These are phyloP conservation scores for Onychorhynchus coronatus DNA, from an alignment of 2,113 vertebrate genomes.

Conservation along the genomic window DNA sequence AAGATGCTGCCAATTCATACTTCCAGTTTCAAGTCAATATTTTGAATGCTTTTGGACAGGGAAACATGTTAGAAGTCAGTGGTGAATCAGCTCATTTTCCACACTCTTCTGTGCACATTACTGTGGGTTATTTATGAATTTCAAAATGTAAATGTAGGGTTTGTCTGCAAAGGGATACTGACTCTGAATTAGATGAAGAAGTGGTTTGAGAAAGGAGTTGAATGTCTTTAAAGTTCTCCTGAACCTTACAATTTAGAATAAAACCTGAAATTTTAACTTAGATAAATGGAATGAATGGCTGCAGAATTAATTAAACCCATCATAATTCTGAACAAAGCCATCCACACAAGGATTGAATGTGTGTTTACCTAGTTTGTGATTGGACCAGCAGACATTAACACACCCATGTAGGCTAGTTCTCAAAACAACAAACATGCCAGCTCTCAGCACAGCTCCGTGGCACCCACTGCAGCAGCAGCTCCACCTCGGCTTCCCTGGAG, in stretches of 20 bases:
- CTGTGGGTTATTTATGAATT: not conserved
- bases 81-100: not conserved
- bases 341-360: not conserved
- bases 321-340: not conserved
- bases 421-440: accelerated
- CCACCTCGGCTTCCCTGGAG: accelerated
- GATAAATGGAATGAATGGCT: not conserved
- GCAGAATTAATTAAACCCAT: not conserved
- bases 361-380: not conserved
- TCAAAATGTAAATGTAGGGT: not conserved
- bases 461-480: not conserved
- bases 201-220: not conserved
- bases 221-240: not conserved
- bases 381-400: not conserved
- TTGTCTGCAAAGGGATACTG: not conserved
- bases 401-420: not conserved
- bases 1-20: not conserved
- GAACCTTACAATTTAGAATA: not conserved
- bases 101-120: not conserved
- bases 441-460: accelerated
- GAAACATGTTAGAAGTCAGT: not conserved
- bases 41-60: not conserved
- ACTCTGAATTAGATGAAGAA: not conserved
- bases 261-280: not conserved
- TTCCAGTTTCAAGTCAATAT: conserved; percentile 8